Evolutionary conservation across 2,888 invertebrate genomes (phyloP).

Genomic region (Lycophotia porphyrea): DNA sequence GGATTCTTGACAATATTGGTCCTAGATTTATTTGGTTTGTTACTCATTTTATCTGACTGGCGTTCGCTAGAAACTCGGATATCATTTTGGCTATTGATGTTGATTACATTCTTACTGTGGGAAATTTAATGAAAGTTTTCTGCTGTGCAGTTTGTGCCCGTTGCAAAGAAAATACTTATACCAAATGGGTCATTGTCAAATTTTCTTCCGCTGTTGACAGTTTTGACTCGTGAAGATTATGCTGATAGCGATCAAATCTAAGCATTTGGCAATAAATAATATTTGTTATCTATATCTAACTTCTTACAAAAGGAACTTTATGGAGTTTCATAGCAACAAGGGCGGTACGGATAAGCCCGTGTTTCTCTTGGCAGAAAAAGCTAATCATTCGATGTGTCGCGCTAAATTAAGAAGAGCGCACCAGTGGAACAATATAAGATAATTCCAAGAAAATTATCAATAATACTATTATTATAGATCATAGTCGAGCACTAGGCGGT

Average conservation of each 20-base stretch:
- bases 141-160: neutral
- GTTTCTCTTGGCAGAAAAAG: neutral
- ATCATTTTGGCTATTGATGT: slow-evolving; percentile 46
- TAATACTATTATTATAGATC: neutral
- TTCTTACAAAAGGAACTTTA: neutral
- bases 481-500: neutral
- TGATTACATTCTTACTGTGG: neutral
- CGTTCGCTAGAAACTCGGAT: neutral
- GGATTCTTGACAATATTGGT: slow-evolving; percentile 73
- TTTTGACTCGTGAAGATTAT: slow-evolving; percentile 7
- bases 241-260: slow-evolving; percentile 6
- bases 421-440: neutral
- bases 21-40: neutral
- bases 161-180: no score
- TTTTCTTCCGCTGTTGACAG: slow-evolving; percentile 13
- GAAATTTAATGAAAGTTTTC: neutral
- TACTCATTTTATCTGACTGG: slow-evolving; percentile 35
- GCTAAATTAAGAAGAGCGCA: neutral
- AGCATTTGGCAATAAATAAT: neutral
- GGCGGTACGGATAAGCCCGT: neutral
- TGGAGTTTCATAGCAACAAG: neutral
- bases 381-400: neutral
- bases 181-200: slow-evolving; percentile 4
- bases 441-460: neutral
- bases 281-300: neutral